Percentiles rank a stretch among this genome's conserved stretches.
phyloP scores from a whole-genome alignment of 2,113 vertebrate species.

The Microcebus lehilahytsara region DNA sequence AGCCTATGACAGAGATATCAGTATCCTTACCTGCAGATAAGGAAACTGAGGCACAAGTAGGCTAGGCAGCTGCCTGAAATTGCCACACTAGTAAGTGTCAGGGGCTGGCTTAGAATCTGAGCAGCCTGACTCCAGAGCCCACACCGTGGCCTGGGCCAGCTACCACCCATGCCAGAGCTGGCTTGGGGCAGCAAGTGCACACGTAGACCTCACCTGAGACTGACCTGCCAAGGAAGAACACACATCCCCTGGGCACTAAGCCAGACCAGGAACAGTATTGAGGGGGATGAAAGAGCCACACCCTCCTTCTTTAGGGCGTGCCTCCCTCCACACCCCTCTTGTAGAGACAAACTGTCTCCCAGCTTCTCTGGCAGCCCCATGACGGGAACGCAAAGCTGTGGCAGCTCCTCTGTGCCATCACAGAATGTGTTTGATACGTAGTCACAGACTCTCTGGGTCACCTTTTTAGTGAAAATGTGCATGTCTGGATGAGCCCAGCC shows the following conservation, averaged over 20 bases:
- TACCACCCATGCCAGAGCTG: background rate
- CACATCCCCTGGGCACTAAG: background rate
- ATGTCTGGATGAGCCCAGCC: background rate
- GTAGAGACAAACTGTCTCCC: background rate
- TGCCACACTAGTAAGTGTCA: background rate
- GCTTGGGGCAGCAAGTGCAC: background rate
- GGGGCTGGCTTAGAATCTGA: background rate
- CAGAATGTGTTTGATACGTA: accelerated
- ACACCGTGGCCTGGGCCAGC: too few relatives aligned
- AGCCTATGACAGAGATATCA: background rate
- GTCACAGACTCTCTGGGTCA: background rate
- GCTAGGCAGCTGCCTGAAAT: accelerated
- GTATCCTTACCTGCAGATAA: background rate
- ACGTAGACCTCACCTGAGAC: background rate
- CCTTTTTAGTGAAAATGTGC: background rate
- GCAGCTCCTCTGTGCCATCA: background rate
- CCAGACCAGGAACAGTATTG: background rate
- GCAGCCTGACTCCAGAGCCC: background rate
- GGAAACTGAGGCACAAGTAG: background rate
- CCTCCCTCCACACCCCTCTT: background rate
- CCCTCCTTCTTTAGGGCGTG: background rate
- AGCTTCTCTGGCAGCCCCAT: background rate
- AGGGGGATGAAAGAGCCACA: background rate
- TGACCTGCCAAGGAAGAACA: background rate
- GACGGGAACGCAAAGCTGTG: background rate